Evolutionary conservation across 2,888 invertebrate genomes (phyloP).

Genomic region (Dynastes grantii): DNA sequence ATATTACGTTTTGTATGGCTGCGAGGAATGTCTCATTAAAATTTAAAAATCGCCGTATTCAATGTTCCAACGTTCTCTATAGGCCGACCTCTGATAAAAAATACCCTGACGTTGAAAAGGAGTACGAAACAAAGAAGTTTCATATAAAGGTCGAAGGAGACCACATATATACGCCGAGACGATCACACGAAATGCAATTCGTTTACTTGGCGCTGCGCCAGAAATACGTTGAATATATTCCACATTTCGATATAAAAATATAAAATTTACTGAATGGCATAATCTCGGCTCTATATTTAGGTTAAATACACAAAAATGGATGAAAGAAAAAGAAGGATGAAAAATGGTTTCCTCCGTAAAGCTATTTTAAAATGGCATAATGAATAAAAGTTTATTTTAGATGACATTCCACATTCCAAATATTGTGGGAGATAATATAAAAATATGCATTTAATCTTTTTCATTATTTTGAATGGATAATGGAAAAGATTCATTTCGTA

Average conservation of each 20-base stretch:
- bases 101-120: conserved; percentile 11
- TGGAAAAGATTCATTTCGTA: neutral
- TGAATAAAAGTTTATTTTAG: conserved; percentile 5
- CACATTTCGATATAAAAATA: conserved; percentile 23
- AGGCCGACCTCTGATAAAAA: conserved; percentile 27
- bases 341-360: neutral
- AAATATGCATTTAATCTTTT: neutral
- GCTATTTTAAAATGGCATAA: neutral
- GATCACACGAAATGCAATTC: conserved; percentile 3
- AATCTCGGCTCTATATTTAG: conserved; percentile 13
- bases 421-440: neutral
- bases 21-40: conserved; percentile 39
- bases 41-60: conserved; percentile 27
- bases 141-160: conserved; percentile 2
- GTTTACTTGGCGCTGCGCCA: conserved; percentile 16
- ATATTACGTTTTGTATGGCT: conserved; percentile 39
- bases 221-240: conserved; percentile 22
- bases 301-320: conserved; percentile 17
- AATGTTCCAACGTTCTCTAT: conserved; percentile 10
- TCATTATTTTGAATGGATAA: neutral
- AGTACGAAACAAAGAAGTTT: conserved; percentile 32
- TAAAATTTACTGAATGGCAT: conserved; percentile 16
- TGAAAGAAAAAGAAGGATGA: neutral
- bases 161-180: conserved; percentile 5
- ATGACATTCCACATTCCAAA: neutral